Percentiles rank a stretch among this genome's conserved stretches.
phyloP scores from a whole-genome alignment of 2,888 invertebrate genomes.

The Trachelus stipa region DNA sequence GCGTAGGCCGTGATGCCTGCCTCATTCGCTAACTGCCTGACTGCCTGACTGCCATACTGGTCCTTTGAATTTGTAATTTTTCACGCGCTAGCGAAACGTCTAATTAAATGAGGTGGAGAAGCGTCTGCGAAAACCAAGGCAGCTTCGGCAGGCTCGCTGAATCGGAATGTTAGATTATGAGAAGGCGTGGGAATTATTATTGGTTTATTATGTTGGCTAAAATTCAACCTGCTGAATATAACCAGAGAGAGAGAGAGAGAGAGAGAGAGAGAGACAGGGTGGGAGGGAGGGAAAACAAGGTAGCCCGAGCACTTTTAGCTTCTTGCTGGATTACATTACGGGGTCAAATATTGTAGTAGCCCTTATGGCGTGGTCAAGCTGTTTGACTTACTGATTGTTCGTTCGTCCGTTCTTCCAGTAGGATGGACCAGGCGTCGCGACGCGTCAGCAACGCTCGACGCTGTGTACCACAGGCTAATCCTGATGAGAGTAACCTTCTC shows the following conservation, averaged over 20 bases:
- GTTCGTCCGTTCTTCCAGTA: conserved; percentile 20
- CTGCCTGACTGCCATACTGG: not conserved
- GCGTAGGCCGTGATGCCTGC: too few species aligned
- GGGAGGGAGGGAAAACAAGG: too few species aligned
- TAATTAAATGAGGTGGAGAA: conserved; percentile 13
- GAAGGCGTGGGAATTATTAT: too few species aligned
- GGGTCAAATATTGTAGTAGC: conserved; percentile 50
- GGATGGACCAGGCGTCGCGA: conserved; percentile 12
- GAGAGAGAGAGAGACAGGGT: too few species aligned
- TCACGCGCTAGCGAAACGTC: conserved; percentile 15
- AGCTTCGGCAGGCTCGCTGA: too few species aligned
- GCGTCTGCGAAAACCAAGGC: too few species aligned
- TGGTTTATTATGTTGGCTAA: too few species aligned
- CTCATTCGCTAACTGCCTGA: not conserved
- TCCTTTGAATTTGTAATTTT: conserved; percentile 22
- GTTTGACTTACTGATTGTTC: conserved; percentile 47
- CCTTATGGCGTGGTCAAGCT: conserved; percentile 39
- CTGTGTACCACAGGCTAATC: not conserved
- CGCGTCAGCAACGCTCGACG: conserved; percentile 29
- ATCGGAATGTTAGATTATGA: too few species aligned
- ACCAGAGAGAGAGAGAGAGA: too few species aligned
- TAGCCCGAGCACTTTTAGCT: conserved; percentile 6
- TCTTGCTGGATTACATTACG: conserved; percentile 42
- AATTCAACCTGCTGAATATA: too few species aligned
- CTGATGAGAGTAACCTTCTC: too few species aligned